Conservation (phyloP, 2,888 invertebrate genomes). For the Caenorhabditis panamensis region DNA sequence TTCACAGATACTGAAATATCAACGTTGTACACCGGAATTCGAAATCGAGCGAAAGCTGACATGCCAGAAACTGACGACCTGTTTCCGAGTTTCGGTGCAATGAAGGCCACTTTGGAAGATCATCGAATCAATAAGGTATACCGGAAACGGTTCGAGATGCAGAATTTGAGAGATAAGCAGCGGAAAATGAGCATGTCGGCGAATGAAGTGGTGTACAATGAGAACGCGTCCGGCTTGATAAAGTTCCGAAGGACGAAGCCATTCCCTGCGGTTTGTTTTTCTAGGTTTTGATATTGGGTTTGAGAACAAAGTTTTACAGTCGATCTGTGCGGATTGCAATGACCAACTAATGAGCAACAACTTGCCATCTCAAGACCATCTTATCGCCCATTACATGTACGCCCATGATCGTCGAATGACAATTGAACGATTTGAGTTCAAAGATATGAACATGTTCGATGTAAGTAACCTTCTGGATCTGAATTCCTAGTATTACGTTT, state of each 20-base stretch:
- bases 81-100: slow-evolving; percentile 47
- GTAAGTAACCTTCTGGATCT: slow-evolving; percentile 13
- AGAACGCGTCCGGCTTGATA: slow-evolving; percentile 36
- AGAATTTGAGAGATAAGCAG: slow-evolving; percentile 58
- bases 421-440: slow-evolving; percentile 65
- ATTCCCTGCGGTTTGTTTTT: slow-evolving; percentile 60
- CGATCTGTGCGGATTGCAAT: slow-evolving; percentile 63
- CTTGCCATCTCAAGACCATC: slow-evolving; percentile 64
- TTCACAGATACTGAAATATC: slow-evolving; percentile 66
- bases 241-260: slow-evolving; percentile 64
- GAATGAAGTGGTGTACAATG: slow-evolving; percentile 56
- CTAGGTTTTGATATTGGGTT: background rate
- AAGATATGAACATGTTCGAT: slow-evolving; percentile 62
- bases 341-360: slow-evolving; percentile 45
- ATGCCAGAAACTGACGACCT: slow-evolving; percentile 34
- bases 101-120: slow-evolving; percentile 48
- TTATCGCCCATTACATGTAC: slow-evolving; percentile 59
- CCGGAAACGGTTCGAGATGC: slow-evolving; percentile 64
- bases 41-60: slow-evolving; percentile 37
- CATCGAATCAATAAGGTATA: slow-evolving; percentile 62
- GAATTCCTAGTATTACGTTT: background rate
- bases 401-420: slow-evolving; percentile 51
- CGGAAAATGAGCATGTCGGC: slow-evolving; percentile 59
- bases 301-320: slow-evolving; percentile 48
- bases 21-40: slow-evolving; percentile 36